Base-by-base conservation (phyloP, 1,140 invertebrate species). In the Pectinophora gossypiella region DNA sequence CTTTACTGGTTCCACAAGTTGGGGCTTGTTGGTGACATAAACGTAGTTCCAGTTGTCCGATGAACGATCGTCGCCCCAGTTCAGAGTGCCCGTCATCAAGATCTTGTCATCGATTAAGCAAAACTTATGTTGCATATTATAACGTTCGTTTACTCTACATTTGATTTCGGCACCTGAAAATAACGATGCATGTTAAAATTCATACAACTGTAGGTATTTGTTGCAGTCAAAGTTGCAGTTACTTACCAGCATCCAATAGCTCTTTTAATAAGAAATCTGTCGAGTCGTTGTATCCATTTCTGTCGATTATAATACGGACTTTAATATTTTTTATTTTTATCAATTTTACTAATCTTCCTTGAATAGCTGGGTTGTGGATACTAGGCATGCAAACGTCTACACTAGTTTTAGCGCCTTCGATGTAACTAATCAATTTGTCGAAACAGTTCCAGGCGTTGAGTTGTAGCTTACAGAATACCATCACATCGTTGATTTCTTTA, bases 391-490 rank as follows among this genome's bases (percentile, higher is more conserved):
- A 87, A 40, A 87, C 77, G 46, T 73, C 68, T 16, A 87, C 68
- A 48, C 60, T 68, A 46, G 66, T 36, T 49, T 78, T 80, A 7
- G 84, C 79, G 19, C 60, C 50, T 61, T 85, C 79, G 51, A 87
- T 62, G 48, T 77, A 84, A 54, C 81, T 82, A 20, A 85, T 68
- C 47, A 87, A 58, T 56, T 81, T 83, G 53, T 87, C 84, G 66
- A 87, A 87, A 54, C 73, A 87, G 53, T 81, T 82, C 32, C 71
- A 74, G 7, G 74, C 76, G 56, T 87, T 87, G 35, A 64, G 81
- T 50, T 87, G 84, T 21, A 87, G 53, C 64, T 87, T 87, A 56
- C 81, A 87, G 59, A 87, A 87, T 27, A 87, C 75, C 84, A 87
- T 85, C 19, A 87, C 81, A 72, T 87, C 79, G 62, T 87, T 87